Evolutionary conservation across 2,113 vertebrate species (phyloP).

Genomic region (Opisthocomus hoazin): DNA sequence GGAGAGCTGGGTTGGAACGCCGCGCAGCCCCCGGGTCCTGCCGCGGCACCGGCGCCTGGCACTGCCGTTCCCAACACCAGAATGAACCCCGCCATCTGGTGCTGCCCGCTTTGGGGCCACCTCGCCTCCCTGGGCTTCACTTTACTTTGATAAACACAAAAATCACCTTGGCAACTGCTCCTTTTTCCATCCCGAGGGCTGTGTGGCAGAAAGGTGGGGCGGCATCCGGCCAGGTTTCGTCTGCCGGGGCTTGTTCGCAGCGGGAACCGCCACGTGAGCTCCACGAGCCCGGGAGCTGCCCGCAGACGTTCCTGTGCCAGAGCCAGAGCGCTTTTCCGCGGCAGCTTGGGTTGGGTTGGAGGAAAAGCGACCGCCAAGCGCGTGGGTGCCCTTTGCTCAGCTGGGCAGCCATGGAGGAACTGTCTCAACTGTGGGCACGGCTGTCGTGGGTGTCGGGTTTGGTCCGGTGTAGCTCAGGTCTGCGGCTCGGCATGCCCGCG

Average conservation of each 20-base stretch:
- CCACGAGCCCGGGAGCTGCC: not conserved
- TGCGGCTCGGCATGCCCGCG: fast-evolving
- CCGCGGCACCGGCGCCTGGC: fast-evolving
- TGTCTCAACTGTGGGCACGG: fast-evolving
- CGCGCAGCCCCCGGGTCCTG: not conserved
- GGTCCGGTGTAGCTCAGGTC: not conserved
- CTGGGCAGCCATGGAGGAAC: no score
- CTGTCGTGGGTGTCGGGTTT: fast-evolving
- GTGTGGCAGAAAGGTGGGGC: not conserved
- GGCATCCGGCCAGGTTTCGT: not conserved
- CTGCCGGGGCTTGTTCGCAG: not conserved
- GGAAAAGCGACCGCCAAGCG: fast-evolving
- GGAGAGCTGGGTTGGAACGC: not conserved
- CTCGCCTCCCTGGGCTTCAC: not conserved
- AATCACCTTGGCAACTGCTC: not conserved
- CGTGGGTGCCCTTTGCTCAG: not conserved
- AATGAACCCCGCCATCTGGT: fast-evolving
- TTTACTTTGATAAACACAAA: not conserved
- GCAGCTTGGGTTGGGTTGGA: not conserved
- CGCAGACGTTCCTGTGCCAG: not conserved
- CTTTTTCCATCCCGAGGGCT: not conserved
- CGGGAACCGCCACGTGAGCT: fast-evolving
- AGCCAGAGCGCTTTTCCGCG: not conserved
- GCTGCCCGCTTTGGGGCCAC: not conserved
- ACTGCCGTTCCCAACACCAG: not conserved